These are phyloP conservation scores for Zootermopsis nevadensis DNA, from an alignment of 2,888 invertebrate genomes.

Conservation along the genomic window DNA sequence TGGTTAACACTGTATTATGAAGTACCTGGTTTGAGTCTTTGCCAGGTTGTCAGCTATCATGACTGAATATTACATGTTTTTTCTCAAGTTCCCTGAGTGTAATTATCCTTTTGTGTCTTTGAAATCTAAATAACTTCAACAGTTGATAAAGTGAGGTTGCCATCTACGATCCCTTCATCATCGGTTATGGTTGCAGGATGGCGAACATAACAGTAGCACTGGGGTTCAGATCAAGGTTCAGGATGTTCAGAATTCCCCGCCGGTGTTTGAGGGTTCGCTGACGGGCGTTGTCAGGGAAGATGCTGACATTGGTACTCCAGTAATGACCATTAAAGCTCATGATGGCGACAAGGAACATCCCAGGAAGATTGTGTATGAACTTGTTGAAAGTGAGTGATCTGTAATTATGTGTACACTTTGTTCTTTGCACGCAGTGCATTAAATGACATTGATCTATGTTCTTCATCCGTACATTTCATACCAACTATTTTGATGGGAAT, in stretches of 20 bases:
- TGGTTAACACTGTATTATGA: too few relatives aligned
- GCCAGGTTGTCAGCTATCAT: too few relatives aligned
- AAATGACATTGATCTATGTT: background rate
- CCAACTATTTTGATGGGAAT: too few relatives aligned
- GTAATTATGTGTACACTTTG: background rate
- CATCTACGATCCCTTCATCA: too few relatives aligned
- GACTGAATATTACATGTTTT: too few relatives aligned
- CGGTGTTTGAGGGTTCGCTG: slow-evolving; percentile 83
- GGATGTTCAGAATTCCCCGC: slow-evolving; percentile 89
- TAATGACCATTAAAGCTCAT: slow-evolving; percentile 81
- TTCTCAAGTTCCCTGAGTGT: too few relatives aligned
- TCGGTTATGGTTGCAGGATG: slow-evolving; percentile 72
- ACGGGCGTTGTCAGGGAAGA: slow-evolving; percentile 85
- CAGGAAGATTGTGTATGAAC: slow-evolving; percentile 79
- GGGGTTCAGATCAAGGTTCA: slow-evolving; percentile 79
- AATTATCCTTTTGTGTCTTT: too few relatives aligned
- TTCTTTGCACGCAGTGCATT: background rate
- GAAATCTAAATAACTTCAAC: too few relatives aligned
- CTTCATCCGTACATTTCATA: too few relatives aligned
- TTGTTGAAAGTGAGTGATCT: slow-evolving; percentile 78
- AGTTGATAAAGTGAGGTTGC: too few relatives aligned
- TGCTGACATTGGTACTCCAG: slow-evolving; percentile 83
- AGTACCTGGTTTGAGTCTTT: too few relatives aligned
- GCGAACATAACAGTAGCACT: slow-evolving; percentile 77
- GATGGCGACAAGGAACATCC: slow-evolving; percentile 89